These are phyloP conservation scores for Smutsia gigantea DNA, from an alignment of 2,797 vertebrate genomes.

Conservation along the genomic window DNA sequence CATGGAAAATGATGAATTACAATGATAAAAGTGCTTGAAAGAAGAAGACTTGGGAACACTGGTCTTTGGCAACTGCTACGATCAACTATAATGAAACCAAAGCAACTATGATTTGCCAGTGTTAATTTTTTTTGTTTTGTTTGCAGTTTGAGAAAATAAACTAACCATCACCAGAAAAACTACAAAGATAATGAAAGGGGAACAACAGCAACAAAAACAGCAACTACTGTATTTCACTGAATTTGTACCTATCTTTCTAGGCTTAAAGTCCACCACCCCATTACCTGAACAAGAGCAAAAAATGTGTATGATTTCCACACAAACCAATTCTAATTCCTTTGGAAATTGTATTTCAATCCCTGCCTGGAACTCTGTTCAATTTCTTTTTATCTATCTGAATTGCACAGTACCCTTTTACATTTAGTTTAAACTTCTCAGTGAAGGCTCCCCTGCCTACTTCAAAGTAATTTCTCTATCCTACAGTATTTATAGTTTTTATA, in stretches of 20 bases:
- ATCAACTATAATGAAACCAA: not conserved
- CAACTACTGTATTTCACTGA: not conserved
- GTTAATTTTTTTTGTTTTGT: not conserved
- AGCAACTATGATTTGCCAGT: not conserved
- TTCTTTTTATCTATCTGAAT: not conserved
- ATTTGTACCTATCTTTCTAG: not conserved
- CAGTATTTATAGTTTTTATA: not conserved
- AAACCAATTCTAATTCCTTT: not conserved
- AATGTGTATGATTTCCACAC: not conserved
- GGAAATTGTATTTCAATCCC: not conserved
- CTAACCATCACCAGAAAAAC: not conserved
- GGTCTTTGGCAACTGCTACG: slow-evolving; percentile 29
- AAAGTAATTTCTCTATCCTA: not conserved
- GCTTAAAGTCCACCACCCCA: not conserved
- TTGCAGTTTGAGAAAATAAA: slow-evolving; percentile 53
- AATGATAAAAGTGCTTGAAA: not conserved
- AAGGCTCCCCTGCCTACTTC: not conserved
- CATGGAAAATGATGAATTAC: not conserved
- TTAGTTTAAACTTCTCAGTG: not conserved
- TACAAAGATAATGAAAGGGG: not conserved
- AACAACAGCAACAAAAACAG: not conserved
- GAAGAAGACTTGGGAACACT: not conserved
- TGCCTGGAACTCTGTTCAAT: not conserved
- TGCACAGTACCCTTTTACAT: not conserved
- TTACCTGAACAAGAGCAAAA: not conserved